Evolutionary conservation across 2,888 invertebrate species (phyloP), one percentile per base, ranked within the genome.

Genomic region (Leucoma salicis): DNA sequence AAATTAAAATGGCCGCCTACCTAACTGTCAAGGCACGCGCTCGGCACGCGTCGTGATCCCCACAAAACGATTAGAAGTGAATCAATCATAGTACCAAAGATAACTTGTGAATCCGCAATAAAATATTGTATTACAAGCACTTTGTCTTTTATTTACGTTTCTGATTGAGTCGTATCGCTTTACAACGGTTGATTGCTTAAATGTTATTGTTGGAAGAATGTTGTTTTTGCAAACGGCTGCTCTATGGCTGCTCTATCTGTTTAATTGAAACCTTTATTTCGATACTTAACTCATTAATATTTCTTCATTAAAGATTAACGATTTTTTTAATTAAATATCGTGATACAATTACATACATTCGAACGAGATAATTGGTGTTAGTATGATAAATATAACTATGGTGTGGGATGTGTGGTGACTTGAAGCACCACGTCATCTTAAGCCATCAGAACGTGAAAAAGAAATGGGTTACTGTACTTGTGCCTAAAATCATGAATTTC

Each of bases 121-220:
- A 78, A 78, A 74, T 82, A 87, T 88, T 76, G 67, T 74, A 72
- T 88, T 86, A 83, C 87, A 78, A 55, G 59, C 56, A 60, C 69
- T 73, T 57, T 80, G 80, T 83, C 81, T 78, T 77, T 73, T 88
- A 85, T 88, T 88, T 87, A 74, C 82, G 51, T 84, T 85, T 81
- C 80, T 69, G 84, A 87, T 87, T 83, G 83, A 73, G 74, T 42
- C 61, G 64, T 83, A 82, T 87, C 81, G 53, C 47, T 81, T 88
- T 85, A 80, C 84, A 51, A 46, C 16, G 52, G 57, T 57, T 63
- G 68, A 71, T 78, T 71, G 46, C 35, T 25, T 35, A 35, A 31
- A 29, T 46, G 42, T 46, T 52, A 50, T 46, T 53, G 16, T 54
- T 15, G 59, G 57, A 43, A 62, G 66, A 67, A 49, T 78, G 78